Percentiles rank a stretch among this genome's conserved stretches.
Evolutionary conservation across 2,797 vertebrate species (phyloP).

Genomic region (Champsocephalus gunnari): DNA sequence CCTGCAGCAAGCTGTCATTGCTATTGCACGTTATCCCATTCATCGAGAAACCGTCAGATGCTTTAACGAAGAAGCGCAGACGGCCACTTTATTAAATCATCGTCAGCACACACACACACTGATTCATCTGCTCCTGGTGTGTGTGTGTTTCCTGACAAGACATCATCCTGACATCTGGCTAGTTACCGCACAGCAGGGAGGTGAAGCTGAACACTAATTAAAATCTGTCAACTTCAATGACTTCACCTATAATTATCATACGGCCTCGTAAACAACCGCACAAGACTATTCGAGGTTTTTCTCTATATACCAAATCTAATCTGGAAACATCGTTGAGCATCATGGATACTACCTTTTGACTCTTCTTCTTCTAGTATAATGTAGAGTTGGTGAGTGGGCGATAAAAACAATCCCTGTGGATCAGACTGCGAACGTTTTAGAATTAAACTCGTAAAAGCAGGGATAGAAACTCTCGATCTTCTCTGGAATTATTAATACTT

Average conservation of each 20-base stretch:
- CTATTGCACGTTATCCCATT: background rate
- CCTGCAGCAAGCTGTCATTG: background rate
- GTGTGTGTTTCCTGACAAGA: constrained; percentile 22
- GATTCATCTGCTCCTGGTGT: constrained; percentile 19
- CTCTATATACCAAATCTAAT: no score
- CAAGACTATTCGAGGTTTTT: no score
- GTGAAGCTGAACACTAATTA: constrained; percentile 10
- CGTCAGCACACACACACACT: background rate
- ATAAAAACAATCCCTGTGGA: no score
- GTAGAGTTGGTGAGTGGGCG: background rate
- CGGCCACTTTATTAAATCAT: constrained; percentile 8
- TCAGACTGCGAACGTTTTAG: no score
- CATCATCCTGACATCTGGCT: constrained; percentile 27
- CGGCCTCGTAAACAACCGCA: background rate
- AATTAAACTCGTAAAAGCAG: no score
- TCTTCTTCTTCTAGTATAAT: background rate
- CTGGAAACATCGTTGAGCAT: no score
- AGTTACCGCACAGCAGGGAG: constrained; percentile 32
- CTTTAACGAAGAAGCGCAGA: background rate
- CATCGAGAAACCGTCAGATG: background rate
- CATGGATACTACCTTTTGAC: no score
- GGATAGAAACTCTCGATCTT: no score
- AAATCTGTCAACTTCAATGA: constrained; percentile 11
- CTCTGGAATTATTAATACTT: no score
- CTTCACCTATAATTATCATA: constrained; percentile 11